Base-by-base conservation (phyloP, 2,113 vertebrate genomes). In the Corythornis vintsioides region DNA sequence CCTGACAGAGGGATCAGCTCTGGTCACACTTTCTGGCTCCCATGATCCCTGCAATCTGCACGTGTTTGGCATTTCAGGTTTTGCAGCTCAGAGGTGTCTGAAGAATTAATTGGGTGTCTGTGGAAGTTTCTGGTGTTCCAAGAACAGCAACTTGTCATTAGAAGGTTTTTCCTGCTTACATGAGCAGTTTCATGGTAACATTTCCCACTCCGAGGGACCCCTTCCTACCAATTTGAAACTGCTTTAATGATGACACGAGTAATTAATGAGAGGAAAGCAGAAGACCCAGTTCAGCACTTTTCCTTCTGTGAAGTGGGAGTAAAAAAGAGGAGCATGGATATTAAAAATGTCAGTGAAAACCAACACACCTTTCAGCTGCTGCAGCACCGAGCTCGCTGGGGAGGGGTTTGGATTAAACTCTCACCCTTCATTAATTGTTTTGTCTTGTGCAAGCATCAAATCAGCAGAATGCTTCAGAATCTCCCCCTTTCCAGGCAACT, bases 141-240 rank as follows among this genome's bases (percentile, higher is more conserved):
- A 10, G 10, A 59, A 15, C 2, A 10, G 40, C 43, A 3, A 3
- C 8, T 3, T 63, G 33, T 31, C 45, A 14, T 76, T 56, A 53
- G 26, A 10, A 43, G 4, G 0, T 16, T 26, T 35, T 31, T 11
- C 3, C 6, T 47, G 8, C 6, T 2, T 6, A 2, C 9, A 2
- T 7, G 8, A 79, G 19, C 31, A 33, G 18, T 24, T 75, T 38
- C 21, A 18, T 11, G 18, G 10, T 20, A 10, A 45, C 47, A 48
- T 25, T 31, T 33, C 12, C 11, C 24, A 4, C 2, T 5, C 11
- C 22, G 45, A 70, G 19, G 11, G 18, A 2, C 3, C 1, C 7
- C 3, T 3, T 7, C 10, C 20, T 38, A 48, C 17, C 38, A 38
- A 11, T 26, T 10, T 48, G 4, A 24, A 65, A 25, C 3, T 10